Evolutionary conservation across 2,888 invertebrate species (phyloP), one percentile per base, ranked within the genome.

Genomic region (Leptinotarsa tumamoca): DNA sequence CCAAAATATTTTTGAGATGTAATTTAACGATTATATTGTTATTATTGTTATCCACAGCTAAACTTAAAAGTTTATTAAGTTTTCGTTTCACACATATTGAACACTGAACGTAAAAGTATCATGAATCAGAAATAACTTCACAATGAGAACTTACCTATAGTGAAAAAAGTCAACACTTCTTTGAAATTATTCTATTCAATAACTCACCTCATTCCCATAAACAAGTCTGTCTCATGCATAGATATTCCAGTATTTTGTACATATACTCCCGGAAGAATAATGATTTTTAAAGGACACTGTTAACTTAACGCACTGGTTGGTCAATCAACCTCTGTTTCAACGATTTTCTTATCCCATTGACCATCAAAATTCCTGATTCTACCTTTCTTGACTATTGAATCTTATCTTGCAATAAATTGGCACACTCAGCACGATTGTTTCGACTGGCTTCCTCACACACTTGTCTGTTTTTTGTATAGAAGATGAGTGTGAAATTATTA

Each of bases 141-240:
- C 10, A 33, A 43, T 13, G 43, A 43, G 43, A 43, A 43, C 43
- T 43, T 43, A 43, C 43, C 33, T 33, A 33, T 33, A 43, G 10
- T 43, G 13, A 43, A 10, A 43, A 43, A 43, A 43, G 13, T 43
- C 0, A 10, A 10, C 10, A 43, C 43, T 43, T 18, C 3, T 23
- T 58, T 14, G 3, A 14, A 21, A 58, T 21, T 21, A 18, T 58
- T 23, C 58, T 21, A 1, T 23, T 27, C 10, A 63, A n/a, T 14
- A 13, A 63, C 63, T 63, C 21, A 63, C 63, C 63, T 63, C 63
- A 63, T 43, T 33, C 63, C 63, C 27, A n/a, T 43, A 18, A 63
- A 61, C 3, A 61, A 61, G 15, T 4, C 13, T 61, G 61, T 15
- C 3, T 18, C 7, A 54, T 54, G 10, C 18, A 18, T 61, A 4